These are phyloP conservation scores for Riptortus pedestris DNA, from an alignment of 1,140 invertebrate genomes.

Conservation along the genomic window DNA sequence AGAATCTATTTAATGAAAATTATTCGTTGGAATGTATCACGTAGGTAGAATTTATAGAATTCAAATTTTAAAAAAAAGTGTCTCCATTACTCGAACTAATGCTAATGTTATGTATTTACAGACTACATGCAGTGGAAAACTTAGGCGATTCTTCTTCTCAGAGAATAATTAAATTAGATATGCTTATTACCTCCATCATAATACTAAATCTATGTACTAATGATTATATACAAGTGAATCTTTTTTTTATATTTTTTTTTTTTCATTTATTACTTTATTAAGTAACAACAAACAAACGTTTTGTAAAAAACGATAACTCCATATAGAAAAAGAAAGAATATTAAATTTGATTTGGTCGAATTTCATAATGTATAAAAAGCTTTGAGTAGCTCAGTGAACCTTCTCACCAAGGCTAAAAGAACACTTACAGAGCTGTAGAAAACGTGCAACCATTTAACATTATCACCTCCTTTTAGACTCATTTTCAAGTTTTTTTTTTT, in stretches of 20 bases:
- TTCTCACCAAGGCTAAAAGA: too few relatives aligned
- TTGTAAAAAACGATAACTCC: constrained; percentile 17
- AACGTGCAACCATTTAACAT: too few relatives aligned
- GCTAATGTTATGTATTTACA: constrained; percentile 15
- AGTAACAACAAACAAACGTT: constrained; percentile 27
- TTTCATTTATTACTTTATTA: constrained; percentile 8
- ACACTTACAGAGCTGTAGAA: too few relatives aligned
- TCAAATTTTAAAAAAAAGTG: not conserved
- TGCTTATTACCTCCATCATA: not conserved
- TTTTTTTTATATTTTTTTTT: constrained; percentile 21
- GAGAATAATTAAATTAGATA: constrained; percentile 21
- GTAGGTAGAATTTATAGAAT: constrained; percentile 20
- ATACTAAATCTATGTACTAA: constrained; percentile 18
- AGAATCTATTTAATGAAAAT: not conserved
- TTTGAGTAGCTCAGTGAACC: constrained; percentile 3
- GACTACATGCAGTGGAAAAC: constrained; percentile 28
- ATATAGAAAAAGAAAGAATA: constrained; percentile 24
- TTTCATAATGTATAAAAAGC: constrained; percentile 7
- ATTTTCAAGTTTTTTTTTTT: too few relatives aligned
- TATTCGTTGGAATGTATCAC: constrained; percentile 29
- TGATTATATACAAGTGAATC: constrained; percentile 21
- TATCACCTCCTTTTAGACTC: too few relatives aligned
- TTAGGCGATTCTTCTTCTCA: constrained; percentile 1
- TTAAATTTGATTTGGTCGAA: constrained; percentile 23
- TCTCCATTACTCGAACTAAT: not conserved